A percentile compares a stretch with the other conserved stretches of the same genome.
Evolutionary conservation across 2,113 vertebrate species (phyloP).

Genomic region (Brevimyrus niger): DNA sequence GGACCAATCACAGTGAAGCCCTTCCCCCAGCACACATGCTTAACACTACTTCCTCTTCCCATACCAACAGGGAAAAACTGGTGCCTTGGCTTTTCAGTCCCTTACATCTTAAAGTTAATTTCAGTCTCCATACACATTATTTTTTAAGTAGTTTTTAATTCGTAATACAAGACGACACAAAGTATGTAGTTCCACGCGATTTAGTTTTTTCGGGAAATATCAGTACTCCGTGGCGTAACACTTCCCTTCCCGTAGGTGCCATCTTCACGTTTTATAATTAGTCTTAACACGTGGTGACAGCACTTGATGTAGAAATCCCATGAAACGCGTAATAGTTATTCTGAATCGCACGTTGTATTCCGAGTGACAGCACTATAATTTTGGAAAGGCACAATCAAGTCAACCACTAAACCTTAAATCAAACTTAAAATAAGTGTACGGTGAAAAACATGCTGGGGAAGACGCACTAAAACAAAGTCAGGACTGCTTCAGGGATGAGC

Average conservation of each 20-base stretch:
- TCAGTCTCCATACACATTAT: not conserved
- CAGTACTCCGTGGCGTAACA: not conserved
- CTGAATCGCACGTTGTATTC: not conserved
- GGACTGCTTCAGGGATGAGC: not conserved
- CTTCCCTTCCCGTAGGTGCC: not conserved
- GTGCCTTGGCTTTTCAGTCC: not conserved
- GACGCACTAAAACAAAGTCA: not conserved
- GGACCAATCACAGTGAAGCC: constrained; percentile 44
- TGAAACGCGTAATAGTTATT: not conserved
- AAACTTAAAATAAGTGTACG: not conserved
- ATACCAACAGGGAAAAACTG: not conserved
- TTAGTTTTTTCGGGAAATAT: not conserved
- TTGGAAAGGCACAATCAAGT: not conserved
- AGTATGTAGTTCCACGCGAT: not conserved
- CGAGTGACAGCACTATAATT: not conserved
- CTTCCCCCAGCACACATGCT: constrained; percentile 3
- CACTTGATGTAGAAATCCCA: not conserved
- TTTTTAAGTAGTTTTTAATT: not conserved
- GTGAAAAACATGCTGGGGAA: not conserved
- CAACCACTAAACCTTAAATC: not conserved
- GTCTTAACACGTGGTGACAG: not conserved
- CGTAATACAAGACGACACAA: not conserved
- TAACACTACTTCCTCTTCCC: not conserved
- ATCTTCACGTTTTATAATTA: not conserved
- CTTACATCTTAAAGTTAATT: not conserved